Conservation (phyloP, 2,888 invertebrate species). For the Pollenia griseotomentosa region DNA sequence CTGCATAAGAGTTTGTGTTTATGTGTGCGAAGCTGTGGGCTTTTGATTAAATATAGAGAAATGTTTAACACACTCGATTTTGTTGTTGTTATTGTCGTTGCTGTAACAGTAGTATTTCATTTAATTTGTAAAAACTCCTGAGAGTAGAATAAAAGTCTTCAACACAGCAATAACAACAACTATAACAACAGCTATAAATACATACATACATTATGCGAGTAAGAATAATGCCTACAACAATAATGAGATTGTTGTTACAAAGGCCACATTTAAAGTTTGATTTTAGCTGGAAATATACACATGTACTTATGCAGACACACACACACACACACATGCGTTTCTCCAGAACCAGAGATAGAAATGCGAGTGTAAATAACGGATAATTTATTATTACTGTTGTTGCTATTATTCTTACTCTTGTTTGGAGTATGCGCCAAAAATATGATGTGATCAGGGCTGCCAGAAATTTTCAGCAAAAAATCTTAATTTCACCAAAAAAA, state of each 20-base stretch:
- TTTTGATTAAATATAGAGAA: slow-evolving; percentile 40
- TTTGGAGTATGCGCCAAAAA: slow-evolving; percentile 71
- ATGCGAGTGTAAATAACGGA: slow-evolving; percentile 53
- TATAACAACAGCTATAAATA: too few relatives aligned
- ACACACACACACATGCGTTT: background rate
- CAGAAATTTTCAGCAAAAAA: too few relatives aligned
- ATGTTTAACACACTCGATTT: slow-evolving; percentile 32
- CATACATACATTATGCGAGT: slow-evolving; percentile 8
- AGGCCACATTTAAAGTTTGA: slow-evolving; percentile 11
- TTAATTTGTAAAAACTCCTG: slow-evolving; percentile 62
- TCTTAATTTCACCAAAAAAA: too few relatives aligned
- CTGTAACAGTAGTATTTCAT: slow-evolving; percentile 38
- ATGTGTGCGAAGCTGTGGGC: background rate
- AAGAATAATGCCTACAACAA: slow-evolving; percentile 67
- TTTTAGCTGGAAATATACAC: background rate
- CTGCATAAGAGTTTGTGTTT: background rate
- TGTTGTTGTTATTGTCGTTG: slow-evolving; percentile 1
- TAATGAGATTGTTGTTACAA: slow-evolving; percentile 54
- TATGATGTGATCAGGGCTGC: too few relatives aligned
- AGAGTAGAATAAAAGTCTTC: slow-evolving; percentile 50
- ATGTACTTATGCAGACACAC: background rate
- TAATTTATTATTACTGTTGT: slow-evolving; percentile 39
- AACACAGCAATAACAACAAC: slow-evolving; percentile 2
- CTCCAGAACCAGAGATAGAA: slow-evolving; percentile 25
- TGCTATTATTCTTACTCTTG: slow-evolving; percentile 55